These are phyloP conservation scores for Sericinus montela DNA, from an alignment of 2,888 invertebrate species.

Conservation along the genomic window DNA sequence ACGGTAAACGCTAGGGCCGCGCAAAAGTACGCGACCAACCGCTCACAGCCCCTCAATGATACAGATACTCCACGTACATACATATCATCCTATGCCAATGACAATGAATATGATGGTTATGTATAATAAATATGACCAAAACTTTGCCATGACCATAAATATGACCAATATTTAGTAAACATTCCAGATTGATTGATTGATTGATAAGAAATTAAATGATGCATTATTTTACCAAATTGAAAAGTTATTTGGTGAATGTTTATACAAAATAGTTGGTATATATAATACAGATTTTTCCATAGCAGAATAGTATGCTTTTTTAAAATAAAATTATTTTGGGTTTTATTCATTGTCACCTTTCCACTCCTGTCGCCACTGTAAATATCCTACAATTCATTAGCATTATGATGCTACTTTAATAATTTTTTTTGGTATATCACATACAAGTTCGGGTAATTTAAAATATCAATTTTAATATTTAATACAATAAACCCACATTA, in stretches of 20 bases:
- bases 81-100: neutral
- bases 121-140: slow-evolving; percentile 6
- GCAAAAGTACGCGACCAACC: slow-evolving; percentile 26
- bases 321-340: too few species aligned
- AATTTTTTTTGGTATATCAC: too few species aligned
- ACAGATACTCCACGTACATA: slow-evolving; percentile 27
- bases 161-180: neutral
- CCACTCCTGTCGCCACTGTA: too few species aligned
- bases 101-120: neutral
- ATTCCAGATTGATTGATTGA: slow-evolving; percentile 3
- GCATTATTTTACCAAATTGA: neutral
- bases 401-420: too few species aligned
- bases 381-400: too few species aligned
- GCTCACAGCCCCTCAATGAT: slow-evolving; percentile 24
- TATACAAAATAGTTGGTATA: too few species aligned
- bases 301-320: too few species aligned
- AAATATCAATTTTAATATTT: too few species aligned
- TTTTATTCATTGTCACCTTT: too few species aligned
- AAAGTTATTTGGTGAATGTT: neutral
- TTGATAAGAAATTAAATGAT: too few species aligned
- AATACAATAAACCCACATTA: neutral
- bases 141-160: neutral
- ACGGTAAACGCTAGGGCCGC: slow-evolving; percentile 88
- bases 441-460: too few species aligned
- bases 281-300: too few species aligned